Evolutionary conservation across 2,888 invertebrate species (phyloP).

Genomic region (Pseudococcus longispinus): DNA sequence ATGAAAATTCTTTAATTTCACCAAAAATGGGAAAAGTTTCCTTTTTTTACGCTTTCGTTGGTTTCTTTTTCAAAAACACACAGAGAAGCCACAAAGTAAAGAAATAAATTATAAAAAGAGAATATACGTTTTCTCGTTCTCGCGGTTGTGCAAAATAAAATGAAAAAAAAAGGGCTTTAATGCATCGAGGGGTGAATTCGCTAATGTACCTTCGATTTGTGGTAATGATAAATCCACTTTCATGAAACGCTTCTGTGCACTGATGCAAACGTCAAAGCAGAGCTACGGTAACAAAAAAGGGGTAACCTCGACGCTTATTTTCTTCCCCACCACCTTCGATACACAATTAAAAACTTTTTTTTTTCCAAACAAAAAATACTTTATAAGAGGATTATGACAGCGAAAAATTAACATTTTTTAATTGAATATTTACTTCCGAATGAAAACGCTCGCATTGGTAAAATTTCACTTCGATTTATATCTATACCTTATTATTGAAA

Average conservation of each 20-base stretch:
- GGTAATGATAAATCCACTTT: slow-evolving; percentile 54
- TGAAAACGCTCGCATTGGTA: background rate
- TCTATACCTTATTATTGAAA: background rate
- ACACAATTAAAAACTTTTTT: slow-evolving; percentile 46
- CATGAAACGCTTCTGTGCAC: slow-evolving; percentile 33
- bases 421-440: slow-evolving; percentile 36
- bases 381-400: slow-evolving; percentile 40
- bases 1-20: slow-evolving; percentile 49
- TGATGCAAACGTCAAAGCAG: slow-evolving; percentile 45
- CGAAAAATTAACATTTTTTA: slow-evolving; percentile 42
- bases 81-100: slow-evolving; percentile 44
- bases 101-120: slow-evolving; percentile 49
- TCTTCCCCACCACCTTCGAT: slow-evolving; percentile 39
- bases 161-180: slow-evolving; percentile 35
- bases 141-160: background rate
- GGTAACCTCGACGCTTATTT: background rate
- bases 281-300: background rate
- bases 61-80: background rate
- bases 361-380: background rate
- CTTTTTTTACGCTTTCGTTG: slow-evolving; percentile 37
- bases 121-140: slow-evolving; percentile 25
- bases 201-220: slow-evolving; percentile 48
- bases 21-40: slow-evolving; percentile 47
- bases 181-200: slow-evolving; percentile 42
- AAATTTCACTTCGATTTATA: background rate